Conservation (phyloP, 1,140 invertebrate species). For the Hirudo medicinalis region DNA sequence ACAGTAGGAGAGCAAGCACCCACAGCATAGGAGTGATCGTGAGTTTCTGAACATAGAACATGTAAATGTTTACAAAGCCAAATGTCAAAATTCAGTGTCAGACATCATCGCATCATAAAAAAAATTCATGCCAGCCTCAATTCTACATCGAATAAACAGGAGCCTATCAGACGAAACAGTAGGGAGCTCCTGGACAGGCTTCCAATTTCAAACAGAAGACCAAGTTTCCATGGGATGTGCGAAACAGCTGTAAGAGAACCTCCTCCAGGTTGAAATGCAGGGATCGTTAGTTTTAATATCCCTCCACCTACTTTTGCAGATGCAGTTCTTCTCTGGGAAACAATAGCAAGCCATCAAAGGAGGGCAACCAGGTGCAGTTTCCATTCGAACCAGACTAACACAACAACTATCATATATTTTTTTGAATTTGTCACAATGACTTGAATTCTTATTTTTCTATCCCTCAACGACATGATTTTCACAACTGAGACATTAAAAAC, state of each 20-base stretch:
- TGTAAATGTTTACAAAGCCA: neutral
- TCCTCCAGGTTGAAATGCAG: neutral
- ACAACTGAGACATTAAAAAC: too few species aligned
- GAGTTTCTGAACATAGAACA: neutral
- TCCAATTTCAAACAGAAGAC: neutral
- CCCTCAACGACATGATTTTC: too few species aligned
- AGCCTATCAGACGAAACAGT: slow-evolving; percentile 11
- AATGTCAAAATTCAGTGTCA: neutral
- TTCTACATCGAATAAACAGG: neutral
- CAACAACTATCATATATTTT: too few species aligned
- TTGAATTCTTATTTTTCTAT: too few species aligned
- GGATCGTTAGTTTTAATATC: neutral
- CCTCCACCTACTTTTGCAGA: neutral
- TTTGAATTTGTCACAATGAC: too few species aligned
- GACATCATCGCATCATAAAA: too few species aligned
- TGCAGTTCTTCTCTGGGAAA: slow-evolving; percentile 10
- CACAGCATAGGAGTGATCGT: slow-evolving; percentile 9
- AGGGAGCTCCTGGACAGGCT: neutral
- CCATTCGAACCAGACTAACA: too few species aligned
- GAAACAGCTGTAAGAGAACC: neutral
- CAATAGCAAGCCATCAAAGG: neutral
- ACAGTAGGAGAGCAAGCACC: slow-evolving; percentile 1
- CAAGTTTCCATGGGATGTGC: slow-evolving; percentile 7
- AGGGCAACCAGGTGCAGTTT: too few species aligned
- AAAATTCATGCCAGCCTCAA: neutral